phyloP scores from a whole-genome alignment of 2,888 invertebrate species.

The Clepsis dumicolana region DNA sequence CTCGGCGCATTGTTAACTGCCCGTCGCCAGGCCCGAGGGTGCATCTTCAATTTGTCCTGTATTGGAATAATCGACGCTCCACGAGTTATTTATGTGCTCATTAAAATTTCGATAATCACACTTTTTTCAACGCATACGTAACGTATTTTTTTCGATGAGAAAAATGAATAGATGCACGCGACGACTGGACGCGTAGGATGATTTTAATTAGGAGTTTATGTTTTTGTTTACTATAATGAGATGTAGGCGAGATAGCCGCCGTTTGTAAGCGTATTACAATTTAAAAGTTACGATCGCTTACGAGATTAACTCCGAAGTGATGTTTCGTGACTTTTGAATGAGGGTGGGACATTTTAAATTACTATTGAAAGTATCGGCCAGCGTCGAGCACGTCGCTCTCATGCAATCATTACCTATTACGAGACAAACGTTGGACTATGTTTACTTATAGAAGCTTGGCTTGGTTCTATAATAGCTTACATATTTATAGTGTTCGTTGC shows the following conservation, averaged over 20 bases:
- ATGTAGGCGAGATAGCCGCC: constrained; percentile 33
- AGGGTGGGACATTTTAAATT: constrained; percentile 12
- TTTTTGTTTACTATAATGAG: constrained; percentile 42
- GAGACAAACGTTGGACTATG: background rate
- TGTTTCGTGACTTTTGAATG: constrained; percentile 19
- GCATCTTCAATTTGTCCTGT: constrained; percentile 81
- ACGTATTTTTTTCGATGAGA: constrained; percentile 44
- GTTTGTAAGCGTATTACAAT: constrained; percentile 31
- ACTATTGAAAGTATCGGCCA: constrained; percentile 10
- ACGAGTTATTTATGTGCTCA: constrained; percentile 78
- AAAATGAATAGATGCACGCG: constrained; percentile 44
- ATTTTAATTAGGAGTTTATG: constrained; percentile 64
- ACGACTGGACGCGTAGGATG: constrained; percentile 62
- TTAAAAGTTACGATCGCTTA: constrained; percentile 15
- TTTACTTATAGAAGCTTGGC: background rate
- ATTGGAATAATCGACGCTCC: constrained; percentile 75
- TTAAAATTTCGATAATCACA: constrained; percentile 80
- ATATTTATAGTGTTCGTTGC: background rate
- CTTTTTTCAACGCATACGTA: constrained; percentile 52
- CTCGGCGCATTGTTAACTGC: constrained; percentile 67
- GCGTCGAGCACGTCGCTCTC: background rate
- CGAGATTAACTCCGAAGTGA: background rate
- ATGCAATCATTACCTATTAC: background rate
- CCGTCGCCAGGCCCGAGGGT: constrained; percentile 63
- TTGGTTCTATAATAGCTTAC: background rate